Conservation (phyloP, 2,797 vertebrate genomes). For the Myripristis murdjan region DNA sequence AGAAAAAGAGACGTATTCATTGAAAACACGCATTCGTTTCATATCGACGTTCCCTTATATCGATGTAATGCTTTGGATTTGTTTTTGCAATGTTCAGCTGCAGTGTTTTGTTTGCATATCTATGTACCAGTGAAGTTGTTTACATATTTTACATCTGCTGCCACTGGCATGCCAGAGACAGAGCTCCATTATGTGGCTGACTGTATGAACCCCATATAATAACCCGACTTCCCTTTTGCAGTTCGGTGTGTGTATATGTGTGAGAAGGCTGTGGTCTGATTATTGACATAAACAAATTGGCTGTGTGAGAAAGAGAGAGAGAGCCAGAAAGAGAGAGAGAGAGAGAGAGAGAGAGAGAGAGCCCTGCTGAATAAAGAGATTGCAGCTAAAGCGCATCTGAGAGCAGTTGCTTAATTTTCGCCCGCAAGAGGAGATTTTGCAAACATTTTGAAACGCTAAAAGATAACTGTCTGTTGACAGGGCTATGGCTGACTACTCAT, state of each 20-base stretch:
- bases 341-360: neutral
- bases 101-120: too few relatives aligned
- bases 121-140: too few relatives aligned
- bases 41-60: too few relatives aligned
- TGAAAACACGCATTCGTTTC: too few relatives aligned
- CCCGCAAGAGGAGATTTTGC: too few relatives aligned
- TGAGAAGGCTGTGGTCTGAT: neutral
- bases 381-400: too few relatives aligned
- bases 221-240: constrained; percentile 31
- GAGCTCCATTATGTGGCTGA: neutral
- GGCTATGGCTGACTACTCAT: neutral
- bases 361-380: neutral
- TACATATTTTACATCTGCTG: neutral
- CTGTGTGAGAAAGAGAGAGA: neutral
- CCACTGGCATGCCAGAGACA: neutral
- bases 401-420: too few relatives aligned
- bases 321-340: neutral
- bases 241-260: neutral
- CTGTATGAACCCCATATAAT: neutral
- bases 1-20: too few relatives aligned
- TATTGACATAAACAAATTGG: neutral
- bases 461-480: neutral
- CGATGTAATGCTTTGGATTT: too few relatives aligned
- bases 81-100: too few relatives aligned
- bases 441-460: neutral